Conservation (phyloP, 2,797 vertebrate species). For the Luscinia megarhynchos region DNA sequence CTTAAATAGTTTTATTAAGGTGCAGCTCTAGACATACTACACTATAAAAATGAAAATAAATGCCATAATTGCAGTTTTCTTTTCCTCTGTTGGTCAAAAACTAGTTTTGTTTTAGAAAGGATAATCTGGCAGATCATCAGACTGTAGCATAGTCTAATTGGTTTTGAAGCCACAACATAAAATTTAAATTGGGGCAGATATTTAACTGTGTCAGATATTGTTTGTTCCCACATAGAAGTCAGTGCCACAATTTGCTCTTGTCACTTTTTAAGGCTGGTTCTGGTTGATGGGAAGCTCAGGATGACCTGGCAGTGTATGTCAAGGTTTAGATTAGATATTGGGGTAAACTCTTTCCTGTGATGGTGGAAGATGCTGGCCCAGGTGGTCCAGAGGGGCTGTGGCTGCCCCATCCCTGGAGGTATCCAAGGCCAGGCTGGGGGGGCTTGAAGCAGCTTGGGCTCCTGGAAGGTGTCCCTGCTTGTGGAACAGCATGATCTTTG, state of each 20-base stretch:
- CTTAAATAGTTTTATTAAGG: background rate
- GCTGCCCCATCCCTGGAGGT: background rate
- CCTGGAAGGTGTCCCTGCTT: background rate
- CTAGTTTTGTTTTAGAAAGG: constrained; percentile 8
- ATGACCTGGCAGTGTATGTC: background rate
- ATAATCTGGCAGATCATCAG: constrained; percentile 16
- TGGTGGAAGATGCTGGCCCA: background rate
- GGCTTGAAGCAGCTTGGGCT: background rate
- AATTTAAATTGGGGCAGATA: constrained; percentile 25
- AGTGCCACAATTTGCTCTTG: background rate
- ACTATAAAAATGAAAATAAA: constrained; percentile 17
- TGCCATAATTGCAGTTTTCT: background rate
- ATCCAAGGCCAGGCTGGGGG: background rate
- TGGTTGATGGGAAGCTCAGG: background rate
- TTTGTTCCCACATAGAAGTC: background rate
- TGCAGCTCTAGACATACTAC: accelerated
- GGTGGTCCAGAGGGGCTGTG: background rate
- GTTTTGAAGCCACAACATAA: constrained; percentile 1
- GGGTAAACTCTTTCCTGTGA: background rate
- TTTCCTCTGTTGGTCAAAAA: constrained; percentile 26
- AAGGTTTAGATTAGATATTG: background rate
- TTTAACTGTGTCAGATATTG: background rate
- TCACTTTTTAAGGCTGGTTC: background rate
- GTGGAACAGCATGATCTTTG: background rate
- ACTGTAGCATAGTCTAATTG: constrained; percentile 21